Percentiles rank a stretch among this genome's conserved stretches.
Evolutionary conservation across 2,113 vertebrate genomes (phyloP).

Genomic region (Ciconia maguari): DNA sequence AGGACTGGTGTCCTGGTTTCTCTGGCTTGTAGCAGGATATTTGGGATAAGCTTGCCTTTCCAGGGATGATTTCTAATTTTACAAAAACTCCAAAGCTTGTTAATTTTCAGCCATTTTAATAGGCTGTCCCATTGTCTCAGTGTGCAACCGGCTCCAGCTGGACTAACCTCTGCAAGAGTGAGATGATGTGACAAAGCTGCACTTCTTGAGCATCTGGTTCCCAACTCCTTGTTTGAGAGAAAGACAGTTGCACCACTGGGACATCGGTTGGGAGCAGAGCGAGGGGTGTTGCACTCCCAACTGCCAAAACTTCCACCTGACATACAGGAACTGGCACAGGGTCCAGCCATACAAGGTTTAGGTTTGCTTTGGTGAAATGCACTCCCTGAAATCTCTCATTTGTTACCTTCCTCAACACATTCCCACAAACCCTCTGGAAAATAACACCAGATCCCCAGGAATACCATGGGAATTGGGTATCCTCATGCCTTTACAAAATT

Average conservation of each 20-base stretch:
- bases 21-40: not conserved
- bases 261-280: fast-evolving
- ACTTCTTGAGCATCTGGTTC: not conserved
- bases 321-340: not conserved
- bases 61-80: not conserved
- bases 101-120: not conserved
- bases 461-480: not conserved
- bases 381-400: not conserved
- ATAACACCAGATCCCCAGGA: not conserved
- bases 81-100: not conserved
- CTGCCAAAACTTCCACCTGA: not conserved
- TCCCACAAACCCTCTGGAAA: not conserved
- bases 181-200: not conserved
- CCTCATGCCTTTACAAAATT: not conserved
- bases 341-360: not conserved
- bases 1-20: not conserved
- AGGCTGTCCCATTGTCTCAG: not conserved
- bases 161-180: not conserved
- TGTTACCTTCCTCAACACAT: not conserved
- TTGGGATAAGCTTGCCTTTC: not conserved
- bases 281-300: fast-evolving
- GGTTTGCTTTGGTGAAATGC: not conserved
- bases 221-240: not conserved
- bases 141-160: not conserved
- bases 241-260: not conserved